A percentile compares a stretch with the other conserved stretches of the same genome.
These are phyloP conservation scores for Guaruba guarouba DNA, from an alignment of 2,113 vertebrate genomes.

Conservation along the genomic window DNA sequence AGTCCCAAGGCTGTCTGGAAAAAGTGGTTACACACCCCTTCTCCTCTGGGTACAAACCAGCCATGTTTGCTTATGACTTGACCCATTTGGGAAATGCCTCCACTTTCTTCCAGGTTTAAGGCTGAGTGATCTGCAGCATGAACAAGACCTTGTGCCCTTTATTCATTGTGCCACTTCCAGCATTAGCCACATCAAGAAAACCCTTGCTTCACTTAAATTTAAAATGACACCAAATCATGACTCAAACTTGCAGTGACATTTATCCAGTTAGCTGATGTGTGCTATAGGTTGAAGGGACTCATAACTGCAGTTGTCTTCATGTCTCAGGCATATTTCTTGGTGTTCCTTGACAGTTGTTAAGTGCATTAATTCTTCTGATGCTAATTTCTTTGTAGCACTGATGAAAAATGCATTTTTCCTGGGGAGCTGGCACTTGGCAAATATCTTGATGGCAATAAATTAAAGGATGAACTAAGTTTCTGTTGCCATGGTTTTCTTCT, in stretches of 20 bases:
- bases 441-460: conserved; percentile 37
- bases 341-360: conserved; percentile 63
- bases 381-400: conserved; percentile 62
- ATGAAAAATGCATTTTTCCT: conserved; percentile 64
- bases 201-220: conserved; percentile 30
- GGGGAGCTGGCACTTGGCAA: conserved; percentile 34
- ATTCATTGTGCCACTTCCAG: conserved; percentile 16
- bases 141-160: conserved; percentile 43
- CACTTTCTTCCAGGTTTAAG: not conserved
- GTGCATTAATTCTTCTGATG: conserved; percentile 65
- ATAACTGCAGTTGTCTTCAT: conserved; percentile 63
- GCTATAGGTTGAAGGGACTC: conserved; percentile 40
- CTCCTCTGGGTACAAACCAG: not conserved
- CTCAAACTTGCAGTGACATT: conserved; percentile 61
- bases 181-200: conserved; percentile 48
- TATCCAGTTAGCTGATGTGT: conserved; percentile 54
- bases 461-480: not conserved
- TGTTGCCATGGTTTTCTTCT: conserved; percentile 59
- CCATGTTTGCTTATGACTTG: not conserved
- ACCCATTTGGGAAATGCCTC: not conserved
- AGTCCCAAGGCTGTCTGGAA: not conserved
- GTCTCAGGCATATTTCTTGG: conserved; percentile 36
- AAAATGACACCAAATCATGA: conserved; percentile 50
- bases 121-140: conserved; percentile 13
- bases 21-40: no score